Conservation (phyloP, 2,888 invertebrate species). For the Hartigia nigra region DNA sequence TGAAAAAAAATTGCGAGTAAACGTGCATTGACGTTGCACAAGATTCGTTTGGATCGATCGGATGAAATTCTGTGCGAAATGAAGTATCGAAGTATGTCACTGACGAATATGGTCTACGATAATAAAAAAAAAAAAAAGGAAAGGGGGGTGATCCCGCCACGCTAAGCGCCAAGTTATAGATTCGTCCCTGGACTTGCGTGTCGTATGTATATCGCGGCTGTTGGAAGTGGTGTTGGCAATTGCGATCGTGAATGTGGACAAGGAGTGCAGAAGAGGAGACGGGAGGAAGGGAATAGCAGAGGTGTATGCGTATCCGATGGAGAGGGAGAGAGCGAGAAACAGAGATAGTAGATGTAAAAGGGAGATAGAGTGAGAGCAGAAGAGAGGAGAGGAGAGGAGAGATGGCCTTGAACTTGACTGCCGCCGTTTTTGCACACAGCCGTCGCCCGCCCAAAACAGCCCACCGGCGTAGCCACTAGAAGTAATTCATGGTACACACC, state of each 20-base stretch:
- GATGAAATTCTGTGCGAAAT: too few species aligned
- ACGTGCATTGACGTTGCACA: too few species aligned
- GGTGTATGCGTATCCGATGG: constrained; percentile 10
- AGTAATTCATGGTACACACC: not conserved
- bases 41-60: too few species aligned
- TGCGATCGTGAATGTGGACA: not conserved
- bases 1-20: too few species aligned
- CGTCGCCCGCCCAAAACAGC: constrained; percentile 51
- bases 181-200: constrained; percentile 3
- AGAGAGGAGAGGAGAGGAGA: constrained; percentile 19
- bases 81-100: too few species aligned
- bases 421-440: constrained; percentile 54
- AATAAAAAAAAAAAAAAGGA: not conserved
- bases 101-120: too few species aligned
- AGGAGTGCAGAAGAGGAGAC: not conserved
- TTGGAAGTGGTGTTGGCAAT: constrained; percentile 29
- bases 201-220: constrained; percentile 17
- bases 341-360: constrained; percentile 22
- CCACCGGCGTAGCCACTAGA: constrained; percentile 45
- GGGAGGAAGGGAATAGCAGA: not conserved
- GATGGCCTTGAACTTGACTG: constrained; percentile 62
- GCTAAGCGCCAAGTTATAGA: constrained; percentile 1
- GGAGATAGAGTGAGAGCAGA: constrained; percentile 9
- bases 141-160: not conserved
- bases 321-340: constrained; percentile 21